Base-by-base conservation (phyloP, 1,140 invertebrate species). In the Drosophila carrolli region DNA sequence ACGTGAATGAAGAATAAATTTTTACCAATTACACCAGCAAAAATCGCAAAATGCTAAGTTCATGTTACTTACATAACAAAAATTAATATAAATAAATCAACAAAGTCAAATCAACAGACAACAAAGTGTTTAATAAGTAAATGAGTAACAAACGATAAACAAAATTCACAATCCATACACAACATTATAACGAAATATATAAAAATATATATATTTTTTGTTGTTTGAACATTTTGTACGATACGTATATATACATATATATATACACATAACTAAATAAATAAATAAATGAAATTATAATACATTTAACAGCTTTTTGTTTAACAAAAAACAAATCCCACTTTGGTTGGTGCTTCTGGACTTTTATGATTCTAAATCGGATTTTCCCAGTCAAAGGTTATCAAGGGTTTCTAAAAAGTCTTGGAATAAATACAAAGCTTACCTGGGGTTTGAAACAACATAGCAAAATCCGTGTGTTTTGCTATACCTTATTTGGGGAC, bases 211-310 rank as follows among this genome's bases (percentile, higher is more conserved):
- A 53, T 65, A 73, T 73, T 75, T 76, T 77, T 77, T 77, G 75
- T 77, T 77, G 75, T 77, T 77, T 70, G 63, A 77, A 75, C 75
- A 77, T 77, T 77, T 77, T 77, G 75, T 77, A 77, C 75, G 74
- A 75, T 65, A 75, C 58, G 60, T 76, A 80, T 81, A 71, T 75
- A 55, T 72, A 59, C 63, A 60, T 57, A 75, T 76, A 73, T 76
- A 81, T 76, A 81, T 66, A 73, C 80, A 58, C 43, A 81, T 76
- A 72, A 75, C 76, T 82, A 86, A 75, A 81, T 67, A 54, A 75
- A 81, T 65, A 80, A 67, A 81, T 82, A 86, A 75, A 75, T 65
- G 27, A 65, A 75, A 75, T 54, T 75, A 75, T 75, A 75, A 75
- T 66, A 75, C 35, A 75, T 65, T 35, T 38, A 59, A 61, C 4